Base-by-base conservation (phyloP, 2,888 invertebrate species). In the Terebella lapidaria region DNA sequence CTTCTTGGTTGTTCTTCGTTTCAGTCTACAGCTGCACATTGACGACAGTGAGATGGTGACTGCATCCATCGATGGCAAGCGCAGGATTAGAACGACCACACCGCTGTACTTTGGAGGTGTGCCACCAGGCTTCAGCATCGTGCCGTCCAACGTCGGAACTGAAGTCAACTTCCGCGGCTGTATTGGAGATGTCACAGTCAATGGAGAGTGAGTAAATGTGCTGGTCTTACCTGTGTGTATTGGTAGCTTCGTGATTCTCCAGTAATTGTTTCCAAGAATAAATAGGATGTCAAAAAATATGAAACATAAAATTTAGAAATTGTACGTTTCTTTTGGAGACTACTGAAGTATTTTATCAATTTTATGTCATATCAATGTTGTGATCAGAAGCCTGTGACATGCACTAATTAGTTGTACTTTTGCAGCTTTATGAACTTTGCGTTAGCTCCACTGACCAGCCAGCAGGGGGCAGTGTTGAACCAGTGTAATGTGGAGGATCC, bases 101-200 rank as follows among this genome's bases (percentile, higher is more conserved):
- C 87, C 87, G 22, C 81, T 94, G 3, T 94, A 88, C 81, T 87
- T 96, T 64, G 96, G 94, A n/a, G 93, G 93, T 0, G 81, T 91
- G 1, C 90, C 91, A 1, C 82, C 84, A 0, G 83, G 83, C 10
- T 61, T 70, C 49, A 85, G 85, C 63, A 81, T 83, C 3, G 82
- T 86, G 0, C 81, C 76, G 0, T 75, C 84, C 1, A 68, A 73
- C 3, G 68, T 73, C 1, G 71, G 70, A n/a, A 70, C 75, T 15
- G 64, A 83, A 2, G 85, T 60, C 2, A 68, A 89, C 2, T 92
- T 94, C 76, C 83, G 85, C 27, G 97, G 97, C 1, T 97, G 97
- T 80, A 88, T 99, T 49, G 92, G 91, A 0, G 96, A 97, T 78
- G 89, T 92, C 0, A 92, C 92, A 0, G 82, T 95, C 56, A 94